Base-by-base conservation (phyloP, 2,113 vertebrate species). In the Xenopus laevis region DNA sequence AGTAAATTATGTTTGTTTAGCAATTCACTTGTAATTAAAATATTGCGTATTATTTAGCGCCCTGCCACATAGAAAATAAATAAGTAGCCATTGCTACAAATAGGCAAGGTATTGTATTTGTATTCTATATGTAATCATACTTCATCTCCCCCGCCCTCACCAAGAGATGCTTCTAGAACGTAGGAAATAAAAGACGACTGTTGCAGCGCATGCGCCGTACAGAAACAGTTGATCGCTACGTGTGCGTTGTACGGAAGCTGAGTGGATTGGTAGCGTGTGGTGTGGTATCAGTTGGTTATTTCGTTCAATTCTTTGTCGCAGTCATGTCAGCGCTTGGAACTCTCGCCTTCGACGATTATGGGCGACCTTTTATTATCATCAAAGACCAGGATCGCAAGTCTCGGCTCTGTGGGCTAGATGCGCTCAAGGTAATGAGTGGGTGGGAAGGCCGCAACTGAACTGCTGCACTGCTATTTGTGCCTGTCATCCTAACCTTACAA, bases 311-410 rank as follows among this genome's bases (percentile, higher is more conserved):
- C 15, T 1, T 13, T 4, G 0, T 69, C 0, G 57, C 16, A 78
- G 85, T 73, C 57, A 99, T 99, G 97, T 94, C 97, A 76, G 82
- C 92, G 0, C 71, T 98, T 74, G 97, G 97, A 78, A 96, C 94
- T 2, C 83, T 99, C 20, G 97, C 96, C 1, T 99, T 99, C 4
- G 97, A 99, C n/a, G 97, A 99, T 74, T 99, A 98, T 92, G 97
- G 97, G 30, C 92, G 96, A 45, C 96, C 97, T 0, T 99, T 99
- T 74, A 91, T 99, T 79, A 99, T 99, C 83, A 95, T 99, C 60
- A 99, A 98, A 83, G 97, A 99, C 83, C 97, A 98, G 76, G 97
- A 99, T 46, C 96, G 88, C 86, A 98, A 99, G 82, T 93, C 92
- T 47, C 94, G 97, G 7, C 81, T 97, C 15, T 87, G 89, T 66